Evolutionary conservation across 2,113 vertebrate species (phyloP).

Genomic region (Heterocephalus glaber): DNA sequence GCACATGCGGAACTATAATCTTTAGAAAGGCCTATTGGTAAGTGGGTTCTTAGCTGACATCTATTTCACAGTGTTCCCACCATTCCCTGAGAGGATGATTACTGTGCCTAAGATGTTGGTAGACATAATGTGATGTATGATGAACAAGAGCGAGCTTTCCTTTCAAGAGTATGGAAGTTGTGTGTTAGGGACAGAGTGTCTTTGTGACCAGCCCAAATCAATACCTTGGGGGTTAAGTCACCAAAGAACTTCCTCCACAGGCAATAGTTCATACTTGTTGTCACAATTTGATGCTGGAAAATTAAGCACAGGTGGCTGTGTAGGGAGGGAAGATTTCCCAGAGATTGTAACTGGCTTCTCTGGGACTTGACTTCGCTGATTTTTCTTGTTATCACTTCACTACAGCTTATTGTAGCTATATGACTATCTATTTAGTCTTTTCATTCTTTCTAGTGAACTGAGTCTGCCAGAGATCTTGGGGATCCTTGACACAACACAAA

Average conservation of each 20-base stretch:
- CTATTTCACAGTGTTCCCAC: background rate
- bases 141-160: background rate
- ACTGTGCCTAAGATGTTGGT: background rate
- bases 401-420: too few relatives aligned
- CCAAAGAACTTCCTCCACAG: background rate
- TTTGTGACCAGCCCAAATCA: too few relatives aligned
- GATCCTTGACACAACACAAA: background rate
- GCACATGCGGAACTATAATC: too few relatives aligned
- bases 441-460: background rate
- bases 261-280: fast-evolving
- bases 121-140: background rate
- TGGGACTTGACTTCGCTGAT: background rate
- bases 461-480: background rate
- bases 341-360: background rate
- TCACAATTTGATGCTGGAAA: fast-evolving
- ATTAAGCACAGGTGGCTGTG: fast-evolving
- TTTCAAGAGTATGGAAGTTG: background rate
- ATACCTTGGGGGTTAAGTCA: too few relatives aligned
- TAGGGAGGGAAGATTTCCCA: too few relatives aligned
- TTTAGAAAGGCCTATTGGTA: background rate
- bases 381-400: background rate
- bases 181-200: background rate
- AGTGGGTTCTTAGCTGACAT: background rate
- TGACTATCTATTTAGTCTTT: background rate
- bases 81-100: background rate